Base-by-base conservation (phyloP, 2,113 vertebrate species). In the Panurus biarmicus region DNA sequence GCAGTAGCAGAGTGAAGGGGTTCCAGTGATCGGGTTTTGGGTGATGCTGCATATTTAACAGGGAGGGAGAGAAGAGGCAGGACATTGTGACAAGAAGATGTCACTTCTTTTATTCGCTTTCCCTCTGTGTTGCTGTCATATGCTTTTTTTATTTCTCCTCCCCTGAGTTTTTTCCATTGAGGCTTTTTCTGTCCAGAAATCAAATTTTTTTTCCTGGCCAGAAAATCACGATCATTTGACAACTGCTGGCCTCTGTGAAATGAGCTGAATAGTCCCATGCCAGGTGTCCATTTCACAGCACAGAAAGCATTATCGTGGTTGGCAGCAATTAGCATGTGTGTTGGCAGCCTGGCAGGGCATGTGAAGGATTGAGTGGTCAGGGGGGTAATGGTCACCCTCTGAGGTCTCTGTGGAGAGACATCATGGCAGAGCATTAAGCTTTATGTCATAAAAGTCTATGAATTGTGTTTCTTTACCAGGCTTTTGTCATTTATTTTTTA, bases 201-300 rank as follows among this genome's bases (percentile, higher is more conserved):
- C 17, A 20, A 29, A 26, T 56, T 18, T 47, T 14, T 42, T 42
- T 42, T 54, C 33, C 69, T 54, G 70, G 75, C 56, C 75, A 87
- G 78, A 87, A 91, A 69, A 71, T 90, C 28, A 23, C 23, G n/a
- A 50, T 72, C 50, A 6, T 77, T 91, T 94, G 91, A 91, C 91
- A 94, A 36, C 38, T 69, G 31, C 56, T 94, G 5, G 15, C 67
- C 75, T 74, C 33, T 61, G 83, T 79, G 73, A 88, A 80, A 91
- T 36, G 48, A 91, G 66, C 81, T 87, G 81, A 36, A 21, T 47
- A 84, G 64, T 67, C 53, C 48, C 16, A 15, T 82, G 94, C 89
- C 96, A 94, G 82, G 72, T 93, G 65, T 88, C 70, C 54, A 25
- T 95, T 96, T 93, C 62, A 66, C 84, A 85, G 28, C 87, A 53